Conservation (phyloP, 2,888 invertebrate species). For the Alviniconcha strummeri region DNA sequence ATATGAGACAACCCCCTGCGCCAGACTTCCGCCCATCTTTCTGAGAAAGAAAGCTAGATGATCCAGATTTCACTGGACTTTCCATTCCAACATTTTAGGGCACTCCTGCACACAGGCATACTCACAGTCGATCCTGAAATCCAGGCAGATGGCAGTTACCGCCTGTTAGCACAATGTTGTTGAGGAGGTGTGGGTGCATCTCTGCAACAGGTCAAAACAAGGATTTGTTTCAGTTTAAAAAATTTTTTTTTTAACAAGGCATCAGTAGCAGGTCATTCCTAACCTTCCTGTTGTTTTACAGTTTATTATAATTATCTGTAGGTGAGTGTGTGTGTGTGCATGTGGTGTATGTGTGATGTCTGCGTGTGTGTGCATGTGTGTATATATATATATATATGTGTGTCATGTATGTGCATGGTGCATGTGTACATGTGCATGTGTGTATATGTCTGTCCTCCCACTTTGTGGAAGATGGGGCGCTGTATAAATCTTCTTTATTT, state of each 20-base stretch:
- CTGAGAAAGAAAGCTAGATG: too few relatives aligned
- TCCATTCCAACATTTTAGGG: too few relatives aligned
- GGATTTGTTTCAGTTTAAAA: not conserved
- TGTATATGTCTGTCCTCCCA: not conserved
- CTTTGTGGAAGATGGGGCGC: not conserved
- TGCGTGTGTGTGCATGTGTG: not conserved
- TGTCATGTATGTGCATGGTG: not conserved
- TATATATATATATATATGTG: not conserved
- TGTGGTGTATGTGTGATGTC: not conserved
- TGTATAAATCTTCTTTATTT: too few relatives aligned
- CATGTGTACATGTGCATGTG: not conserved
- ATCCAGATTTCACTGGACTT: too few relatives aligned
- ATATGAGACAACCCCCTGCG: too few relatives aligned
- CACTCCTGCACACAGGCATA: constrained; percentile 30
- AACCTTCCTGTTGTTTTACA: too few relatives aligned
- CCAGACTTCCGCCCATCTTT: too few relatives aligned
- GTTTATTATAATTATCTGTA: not conserved
- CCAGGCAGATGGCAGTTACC: constrained; percentile 88
- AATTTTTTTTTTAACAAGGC: not conserved
- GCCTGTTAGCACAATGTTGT: constrained; percentile 87
- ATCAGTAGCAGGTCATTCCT: too few relatives aligned
- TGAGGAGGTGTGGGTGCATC: constrained; percentile 84
- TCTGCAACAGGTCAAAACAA: constrained; percentile 59
- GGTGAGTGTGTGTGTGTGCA: not conserved
- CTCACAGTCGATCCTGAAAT: constrained; percentile 85